These are phyloP conservation scores for Hylomyscus alleni DNA, from an alignment of 2,797 vertebrate genomes.

Conservation along the genomic window DNA sequence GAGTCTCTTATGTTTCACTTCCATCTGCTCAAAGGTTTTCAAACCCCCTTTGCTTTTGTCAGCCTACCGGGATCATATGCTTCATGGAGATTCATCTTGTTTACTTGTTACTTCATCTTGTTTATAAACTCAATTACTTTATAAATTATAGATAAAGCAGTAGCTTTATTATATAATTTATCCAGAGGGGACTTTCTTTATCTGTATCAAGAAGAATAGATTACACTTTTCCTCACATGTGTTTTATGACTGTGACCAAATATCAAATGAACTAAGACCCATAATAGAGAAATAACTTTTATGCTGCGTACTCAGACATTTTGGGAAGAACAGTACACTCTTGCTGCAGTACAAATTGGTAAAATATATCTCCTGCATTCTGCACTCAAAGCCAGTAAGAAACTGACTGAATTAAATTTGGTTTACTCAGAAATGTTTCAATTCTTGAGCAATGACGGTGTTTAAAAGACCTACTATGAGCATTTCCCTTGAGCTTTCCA, in stretches of 20 bases:
- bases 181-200: background rate
- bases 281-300: background rate
- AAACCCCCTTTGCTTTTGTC: background rate
- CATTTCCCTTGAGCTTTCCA: no score
- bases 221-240: background rate
- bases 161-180: background rate
- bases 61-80: no score
- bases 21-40: background rate
- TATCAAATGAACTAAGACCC: background rate
- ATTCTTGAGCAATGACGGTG: no score
- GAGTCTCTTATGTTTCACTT: background rate
- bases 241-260: background rate
- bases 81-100: background rate
- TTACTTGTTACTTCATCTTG: no score
- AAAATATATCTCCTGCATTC: background rate
- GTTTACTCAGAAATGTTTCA: background rate
- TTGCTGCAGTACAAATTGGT: background rate
- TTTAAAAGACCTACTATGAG: no score
- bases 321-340: background rate
- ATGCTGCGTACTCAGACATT: background rate
- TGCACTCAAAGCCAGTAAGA: background rate
- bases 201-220: no score
- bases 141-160: background rate
- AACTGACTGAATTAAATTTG: background rate
- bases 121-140: background rate